A percentile compares a stretch with the other conserved stretches of the same genome.
These are phyloP conservation scores for Drosophila conformis DNA, from an alignment of 2,888 invertebrate genomes.

Conservation along the genomic window DNA sequence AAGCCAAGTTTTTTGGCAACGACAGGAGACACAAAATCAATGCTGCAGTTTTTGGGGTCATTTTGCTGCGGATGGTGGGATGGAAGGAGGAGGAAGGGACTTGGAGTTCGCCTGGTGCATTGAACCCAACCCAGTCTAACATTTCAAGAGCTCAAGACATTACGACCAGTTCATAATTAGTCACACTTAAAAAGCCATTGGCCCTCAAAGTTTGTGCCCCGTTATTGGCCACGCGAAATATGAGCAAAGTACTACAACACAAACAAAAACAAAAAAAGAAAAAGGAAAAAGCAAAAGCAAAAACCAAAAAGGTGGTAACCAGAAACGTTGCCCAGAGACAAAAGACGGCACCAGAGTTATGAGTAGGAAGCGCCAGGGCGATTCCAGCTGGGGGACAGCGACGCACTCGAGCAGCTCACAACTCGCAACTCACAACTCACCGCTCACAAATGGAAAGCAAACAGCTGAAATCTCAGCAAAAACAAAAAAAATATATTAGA, in stretches of 20 bases:
- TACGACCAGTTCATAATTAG: slow-evolving; percentile 70
- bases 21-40: slow-evolving; percentile 55
- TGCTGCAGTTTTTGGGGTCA: slow-evolving; percentile 40
- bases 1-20: slow-evolving; percentile 39
- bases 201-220: slow-evolving; percentile 66
- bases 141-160: slow-evolving; percentile 56
- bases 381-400: slow-evolving; percentile 14
- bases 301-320: slow-evolving; percentile 47
- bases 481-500: neutral
- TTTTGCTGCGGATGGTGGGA: neutral
- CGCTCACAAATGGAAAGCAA: slow-evolving; percentile 63
- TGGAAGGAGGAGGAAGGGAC: neutral
- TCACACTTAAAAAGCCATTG: slow-evolving; percentile 80
- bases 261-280: neutral
- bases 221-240: slow-evolving; percentile 71
- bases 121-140: slow-evolving; percentile 56
- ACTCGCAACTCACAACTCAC: slow-evolving; percentile 32
- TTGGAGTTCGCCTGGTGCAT: slow-evolving; percentile 33
- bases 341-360: slow-evolving; percentile 44
- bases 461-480: slow-evolving; percentile 52
- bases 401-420: slow-evolving; percentile 40
- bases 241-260: slow-evolving; percentile 45
- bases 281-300: slow-evolving; percentile 9
- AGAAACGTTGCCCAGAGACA: slow-evolving; percentile 49
- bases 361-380: slow-evolving; percentile 56